Evolutionary conservation across 2,113 vertebrate genomes (phyloP).

Genomic region (Sturnira hondurensis): DNA sequence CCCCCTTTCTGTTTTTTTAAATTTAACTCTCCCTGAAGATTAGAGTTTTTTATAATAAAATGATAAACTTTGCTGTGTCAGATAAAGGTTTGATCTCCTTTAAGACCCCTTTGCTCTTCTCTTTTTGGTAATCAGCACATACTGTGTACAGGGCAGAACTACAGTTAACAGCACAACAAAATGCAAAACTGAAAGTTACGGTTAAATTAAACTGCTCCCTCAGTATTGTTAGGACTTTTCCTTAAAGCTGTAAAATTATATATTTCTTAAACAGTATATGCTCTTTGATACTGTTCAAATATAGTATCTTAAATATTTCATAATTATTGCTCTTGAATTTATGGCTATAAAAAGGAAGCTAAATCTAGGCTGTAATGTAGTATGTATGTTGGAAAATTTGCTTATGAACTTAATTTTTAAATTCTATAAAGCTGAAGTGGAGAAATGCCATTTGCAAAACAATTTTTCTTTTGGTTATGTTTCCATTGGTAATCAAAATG

Average conservation of each 20-base stretch:
- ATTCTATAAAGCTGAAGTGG: not conserved
- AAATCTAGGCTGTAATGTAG: not conserved
- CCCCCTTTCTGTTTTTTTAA: not conserved
- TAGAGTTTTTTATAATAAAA: conserved; percentile 25
- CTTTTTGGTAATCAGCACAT: not conserved
- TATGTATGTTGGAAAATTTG: conserved; percentile 5
- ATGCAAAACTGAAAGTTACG: not conserved
- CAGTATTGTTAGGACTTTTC: not conserved
- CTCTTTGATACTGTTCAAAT: not conserved
- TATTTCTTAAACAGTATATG: not conserved
- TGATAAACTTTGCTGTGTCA: not conserved
- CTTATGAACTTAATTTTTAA: not conserved
- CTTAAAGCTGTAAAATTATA: conserved; percentile 2
- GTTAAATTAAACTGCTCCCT: not conserved
- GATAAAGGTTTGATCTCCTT: not conserved
- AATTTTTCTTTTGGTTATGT: not conserved
- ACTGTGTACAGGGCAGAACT: not conserved
- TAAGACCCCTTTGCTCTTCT: not conserved
- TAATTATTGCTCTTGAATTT: conserved; percentile 14
- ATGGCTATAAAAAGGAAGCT: not conserved
- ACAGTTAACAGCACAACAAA: not conserved
- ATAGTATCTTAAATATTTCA: not conserved
- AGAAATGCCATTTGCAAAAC: conserved; percentile 11
- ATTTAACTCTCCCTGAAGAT: not conserved
- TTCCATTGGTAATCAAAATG: not conserved